Evolutionary conservation across 2,888 invertebrate species (phyloP).

Genomic region (Magallana nippona): DNA sequence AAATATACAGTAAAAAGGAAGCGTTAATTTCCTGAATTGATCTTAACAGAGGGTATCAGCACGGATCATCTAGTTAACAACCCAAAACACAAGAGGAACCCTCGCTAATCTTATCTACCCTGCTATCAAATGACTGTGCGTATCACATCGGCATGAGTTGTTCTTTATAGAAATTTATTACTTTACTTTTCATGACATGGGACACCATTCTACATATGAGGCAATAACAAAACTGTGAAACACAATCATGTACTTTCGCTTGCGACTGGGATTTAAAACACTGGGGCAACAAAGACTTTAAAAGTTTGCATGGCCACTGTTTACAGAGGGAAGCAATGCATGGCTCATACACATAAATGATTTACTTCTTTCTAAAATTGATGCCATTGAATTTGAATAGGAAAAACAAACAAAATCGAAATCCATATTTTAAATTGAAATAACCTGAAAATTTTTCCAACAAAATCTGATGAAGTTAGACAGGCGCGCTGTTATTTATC

Average conservation of each 20-base stretch:
- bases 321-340: too few relatives aligned
- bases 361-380: too few relatives aligned
- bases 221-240: neutral
- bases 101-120: neutral
- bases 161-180: constrained; percentile 10
- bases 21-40: neutral
- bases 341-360: too few relatives aligned
- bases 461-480: neutral
- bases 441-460: neutral
- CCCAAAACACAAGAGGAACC: neutral
- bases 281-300: neutral
- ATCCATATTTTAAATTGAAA: neutral
- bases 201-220: neutral
- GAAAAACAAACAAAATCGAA: too few relatives aligned
- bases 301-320: neutral
- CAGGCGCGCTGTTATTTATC: too few relatives aligned
- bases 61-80: neutral
- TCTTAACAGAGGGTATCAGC: neutral
- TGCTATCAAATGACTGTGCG: neutral
- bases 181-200: constrained; percentile 11
- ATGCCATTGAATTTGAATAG: too few relatives aligned
- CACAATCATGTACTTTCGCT: too few relatives aligned
- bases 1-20: constrained; percentile 2
- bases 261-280: neutral
- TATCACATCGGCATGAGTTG: constrained; percentile 19